phyloP scores from a whole-genome alignment of 2,888 invertebrate genomes.

The Pristionchus fissidentatus region DNA sequence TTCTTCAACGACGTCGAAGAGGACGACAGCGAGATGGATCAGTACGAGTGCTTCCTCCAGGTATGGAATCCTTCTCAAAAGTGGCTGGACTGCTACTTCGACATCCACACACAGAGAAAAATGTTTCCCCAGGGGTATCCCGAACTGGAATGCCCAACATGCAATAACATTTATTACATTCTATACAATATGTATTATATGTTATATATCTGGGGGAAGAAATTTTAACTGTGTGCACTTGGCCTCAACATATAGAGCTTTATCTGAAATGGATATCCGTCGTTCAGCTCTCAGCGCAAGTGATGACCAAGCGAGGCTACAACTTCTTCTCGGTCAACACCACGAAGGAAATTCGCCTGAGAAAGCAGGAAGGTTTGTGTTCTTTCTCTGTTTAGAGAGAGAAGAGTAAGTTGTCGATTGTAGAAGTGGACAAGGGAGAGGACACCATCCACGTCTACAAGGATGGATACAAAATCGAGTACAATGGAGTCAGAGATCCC shows the following conservation, averaged over 20 bases:
- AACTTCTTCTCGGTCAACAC: constrained; percentile 76
- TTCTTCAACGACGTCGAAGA: constrained; percentile 76
- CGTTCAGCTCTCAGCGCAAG: constrained; percentile 75
- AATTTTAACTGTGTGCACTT: too few species aligned
- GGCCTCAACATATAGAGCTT: too few species aligned
- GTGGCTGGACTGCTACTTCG: too few species aligned
- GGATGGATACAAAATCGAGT: constrained; percentile 76
- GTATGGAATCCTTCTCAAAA: too few species aligned
- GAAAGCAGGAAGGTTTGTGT: constrained; percentile 72
- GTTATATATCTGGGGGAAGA: too few species aligned
- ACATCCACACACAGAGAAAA: too few species aligned
- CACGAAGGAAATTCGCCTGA: constrained; percentile 72
- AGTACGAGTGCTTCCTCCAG: constrained; percentile 76
- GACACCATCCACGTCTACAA: constrained; percentile 75
- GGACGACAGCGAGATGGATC: constrained; percentile 74
- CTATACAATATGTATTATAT: too few species aligned
- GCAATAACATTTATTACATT: too few species aligned
- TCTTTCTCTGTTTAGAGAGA: constrained; percentile 17
- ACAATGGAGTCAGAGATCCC: constrained; percentile 75
- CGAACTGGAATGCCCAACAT: too few species aligned
- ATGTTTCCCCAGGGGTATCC: too few species aligned
- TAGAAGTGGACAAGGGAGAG: constrained; percentile 74
- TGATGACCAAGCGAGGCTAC: constrained; percentile 76
- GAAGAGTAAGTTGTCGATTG: constrained; percentile 49
- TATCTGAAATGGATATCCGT: too few species aligned